Conservation (phyloP, 2,888 invertebrate species). For the Stegana nigrithorax region DNA sequence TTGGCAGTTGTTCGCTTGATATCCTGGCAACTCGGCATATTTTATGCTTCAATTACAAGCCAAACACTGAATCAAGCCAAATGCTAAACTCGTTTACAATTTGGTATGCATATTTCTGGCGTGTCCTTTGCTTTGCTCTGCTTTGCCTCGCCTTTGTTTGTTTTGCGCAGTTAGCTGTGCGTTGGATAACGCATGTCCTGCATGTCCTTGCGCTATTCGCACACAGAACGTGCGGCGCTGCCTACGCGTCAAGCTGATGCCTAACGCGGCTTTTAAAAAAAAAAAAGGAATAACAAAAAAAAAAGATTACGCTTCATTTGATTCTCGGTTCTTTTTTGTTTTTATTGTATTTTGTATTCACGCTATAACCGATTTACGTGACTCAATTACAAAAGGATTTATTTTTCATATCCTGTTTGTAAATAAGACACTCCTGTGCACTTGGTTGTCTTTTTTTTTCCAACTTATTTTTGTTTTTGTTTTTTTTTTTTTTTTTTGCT, state of each 20-base stretch:
- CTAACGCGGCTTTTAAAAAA: background rate
- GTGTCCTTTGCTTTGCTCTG: background rate
- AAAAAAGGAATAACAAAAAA: background rate
- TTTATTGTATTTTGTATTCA: constrained; percentile 16
- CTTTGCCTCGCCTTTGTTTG: constrained; percentile 8
- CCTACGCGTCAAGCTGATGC: constrained; percentile 12
- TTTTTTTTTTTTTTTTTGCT: background rate
- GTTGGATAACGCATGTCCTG: constrained; percentile 29
- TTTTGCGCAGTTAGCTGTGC: background rate
- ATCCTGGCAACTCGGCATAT: background rate
- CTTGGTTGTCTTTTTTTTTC: background rate
- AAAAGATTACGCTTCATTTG: background rate
- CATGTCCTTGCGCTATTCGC: constrained; percentile 2
- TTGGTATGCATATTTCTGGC: too few species aligned
- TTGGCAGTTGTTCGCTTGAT: constrained; percentile 24
- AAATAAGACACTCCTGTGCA: constrained; percentile 25
- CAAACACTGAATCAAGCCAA: constrained; percentile 37
- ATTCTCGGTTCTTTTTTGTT: background rate
- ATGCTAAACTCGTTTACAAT: too few species aligned
- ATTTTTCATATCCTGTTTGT: constrained; percentile 33
- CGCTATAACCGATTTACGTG: constrained; percentile 53
- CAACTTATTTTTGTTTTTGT: background rate
- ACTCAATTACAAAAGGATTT: constrained; percentile 60
- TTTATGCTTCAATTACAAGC: constrained; percentile 10
- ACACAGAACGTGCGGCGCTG: too few species aligned